These are phyloP conservation scores for Drosophila arawakana DNA, from an alignment of 1,140 invertebrate genomes.

Conservation along the genomic window DNA sequence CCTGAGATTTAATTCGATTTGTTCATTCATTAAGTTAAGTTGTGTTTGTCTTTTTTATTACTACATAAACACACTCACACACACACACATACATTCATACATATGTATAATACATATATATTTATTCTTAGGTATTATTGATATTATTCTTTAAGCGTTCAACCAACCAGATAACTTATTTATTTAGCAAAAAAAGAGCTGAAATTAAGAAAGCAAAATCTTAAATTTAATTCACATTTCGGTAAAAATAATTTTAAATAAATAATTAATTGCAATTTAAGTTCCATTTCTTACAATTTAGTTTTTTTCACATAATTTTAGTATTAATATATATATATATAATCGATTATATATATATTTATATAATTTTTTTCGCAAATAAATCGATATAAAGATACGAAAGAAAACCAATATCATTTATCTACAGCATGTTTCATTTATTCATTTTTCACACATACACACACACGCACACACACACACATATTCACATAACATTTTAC, in stretches of 20 bases:
- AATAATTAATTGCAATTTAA: slow-evolving; percentile 72
- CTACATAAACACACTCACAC: slow-evolving; percentile 6
- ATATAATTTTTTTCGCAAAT: slow-evolving; percentile 58
- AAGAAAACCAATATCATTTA: slow-evolving; percentile 23
- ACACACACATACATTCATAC: slow-evolving; percentile 1
- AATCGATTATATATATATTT: slow-evolving; percentile 34
- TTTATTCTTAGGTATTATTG: slow-evolving; percentile 35
- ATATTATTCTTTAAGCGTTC: slow-evolving; percentile 45
- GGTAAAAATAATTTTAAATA: slow-evolving; percentile 11
- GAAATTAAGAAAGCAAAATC: slow-evolving; percentile 10
- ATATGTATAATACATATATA: slow-evolving; percentile 7
- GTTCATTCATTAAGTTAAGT: slow-evolving; percentile 39
- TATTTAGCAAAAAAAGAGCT: slow-evolving; percentile 28
- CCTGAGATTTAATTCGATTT: slow-evolving; percentile 30
- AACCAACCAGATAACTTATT: slow-evolving; percentile 28
- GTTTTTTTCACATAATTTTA: slow-evolving; percentile 51
- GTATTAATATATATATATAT: slow-evolving; percentile 26
- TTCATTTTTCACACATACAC: slow-evolving; percentile 30
- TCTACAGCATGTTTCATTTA: slow-evolving; percentile 47
- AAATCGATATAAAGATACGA: slow-evolving; percentile 43
- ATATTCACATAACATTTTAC: too few relatives aligned
- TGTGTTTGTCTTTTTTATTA: slow-evolving; percentile 38
- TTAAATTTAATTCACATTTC: slow-evolving; percentile 22
- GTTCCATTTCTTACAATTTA: slow-evolving; percentile 76
- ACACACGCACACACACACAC: slow-evolving; percentile 17